Conservation (phyloP, 1,140 invertebrate genomes). For the Heterodera schachtii region DNA sequence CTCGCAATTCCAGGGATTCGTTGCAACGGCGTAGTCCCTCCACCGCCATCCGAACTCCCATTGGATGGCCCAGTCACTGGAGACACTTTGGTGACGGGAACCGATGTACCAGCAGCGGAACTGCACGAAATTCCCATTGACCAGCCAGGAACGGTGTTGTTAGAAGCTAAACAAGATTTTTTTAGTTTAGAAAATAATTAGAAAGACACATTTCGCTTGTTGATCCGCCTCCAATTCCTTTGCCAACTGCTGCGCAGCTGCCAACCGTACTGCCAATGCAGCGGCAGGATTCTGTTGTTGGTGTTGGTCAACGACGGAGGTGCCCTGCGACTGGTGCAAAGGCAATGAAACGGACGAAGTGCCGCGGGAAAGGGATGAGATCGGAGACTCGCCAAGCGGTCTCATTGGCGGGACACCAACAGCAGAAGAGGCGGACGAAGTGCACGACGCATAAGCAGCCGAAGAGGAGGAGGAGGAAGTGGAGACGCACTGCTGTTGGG, state of each 20-base stretch:
- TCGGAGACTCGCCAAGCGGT: background rate
- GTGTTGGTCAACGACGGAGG: background rate
- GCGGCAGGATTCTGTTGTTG: background rate
- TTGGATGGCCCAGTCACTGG: background rate
- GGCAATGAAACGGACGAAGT: slow-evolving; percentile 14
- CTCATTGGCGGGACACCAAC: background rate
- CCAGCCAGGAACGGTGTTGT: background rate
- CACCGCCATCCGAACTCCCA: background rate
- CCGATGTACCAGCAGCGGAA: background rate
- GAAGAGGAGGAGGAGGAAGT: slow-evolving; percentile 9
- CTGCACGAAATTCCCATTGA: slow-evolving; percentile 3
- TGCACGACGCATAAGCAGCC: slow-evolving; percentile 24
- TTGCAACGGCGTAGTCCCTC: background rate
- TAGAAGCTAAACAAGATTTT: background rate
- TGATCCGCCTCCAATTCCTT: slow-evolving; percentile 3
- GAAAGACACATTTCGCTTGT: background rate
- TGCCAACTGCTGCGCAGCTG: slow-evolving; percentile 4
- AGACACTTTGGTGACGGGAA: background rate
- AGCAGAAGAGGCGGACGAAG: slow-evolving; percentile 8
- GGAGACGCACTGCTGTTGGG: slow-evolving; percentile 14
- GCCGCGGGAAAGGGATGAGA: slow-evolving; percentile 20
- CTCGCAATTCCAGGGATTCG: slow-evolving; percentile 11
- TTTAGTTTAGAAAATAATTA: background rate
- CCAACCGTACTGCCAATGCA: background rate
- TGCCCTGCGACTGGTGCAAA: background rate